Evolutionary conservation across 2,113 vertebrate genomes (phyloP), one percentile per base, ranked within the genome.

Genomic region (Equus quagga): DNA sequence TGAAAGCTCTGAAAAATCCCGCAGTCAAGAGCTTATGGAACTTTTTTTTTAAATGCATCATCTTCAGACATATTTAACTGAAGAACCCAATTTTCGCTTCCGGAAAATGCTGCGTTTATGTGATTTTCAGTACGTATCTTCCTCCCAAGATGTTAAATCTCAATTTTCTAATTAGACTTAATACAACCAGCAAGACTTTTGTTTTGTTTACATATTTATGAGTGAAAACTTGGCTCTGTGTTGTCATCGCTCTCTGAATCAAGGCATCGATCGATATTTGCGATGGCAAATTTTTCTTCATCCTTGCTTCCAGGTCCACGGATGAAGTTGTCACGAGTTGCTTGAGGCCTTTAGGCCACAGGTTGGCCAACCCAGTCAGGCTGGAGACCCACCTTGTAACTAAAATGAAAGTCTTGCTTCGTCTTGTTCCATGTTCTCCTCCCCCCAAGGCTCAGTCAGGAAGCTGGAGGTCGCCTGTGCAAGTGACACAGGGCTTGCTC

Each of bases 151-250:
- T 51, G 5, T 7, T 54, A 65, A 56, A 12, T 70, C 51, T 76
- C 28, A 2, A 0, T 73, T 84, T n/a, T 62, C 70, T 67, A 24
- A 9, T 49, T 72, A 21, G 15, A 19, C 12, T 0, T 2, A 8
- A 23, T 1, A 12, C n/a, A 64, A 4, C 31, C 46, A 31, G 9
- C 41, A 15, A 33, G n/a, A 3, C 4, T 3, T 11, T 5, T 5
- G 8, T 46, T 26, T 28, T 2, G 0, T 12, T 19, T 44, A 15
- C 5, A 0, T 10, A 6, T 64, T 12, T 4, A 3, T 33, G 10
- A 54, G 9, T 13, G 21, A 28, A 23, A 23, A 23, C 17, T 31
- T 12, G 6, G 78, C 46, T 33, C 44, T 19, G 3, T 5, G 26
- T 70, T 4, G 1, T 3, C 76, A 31, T 15, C 0, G 11, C n/a